These are phyloP conservation scores for Drosophila austrosaltans DNA, from an alignment of 2,888 invertebrate species.

Conservation along the genomic window DNA sequence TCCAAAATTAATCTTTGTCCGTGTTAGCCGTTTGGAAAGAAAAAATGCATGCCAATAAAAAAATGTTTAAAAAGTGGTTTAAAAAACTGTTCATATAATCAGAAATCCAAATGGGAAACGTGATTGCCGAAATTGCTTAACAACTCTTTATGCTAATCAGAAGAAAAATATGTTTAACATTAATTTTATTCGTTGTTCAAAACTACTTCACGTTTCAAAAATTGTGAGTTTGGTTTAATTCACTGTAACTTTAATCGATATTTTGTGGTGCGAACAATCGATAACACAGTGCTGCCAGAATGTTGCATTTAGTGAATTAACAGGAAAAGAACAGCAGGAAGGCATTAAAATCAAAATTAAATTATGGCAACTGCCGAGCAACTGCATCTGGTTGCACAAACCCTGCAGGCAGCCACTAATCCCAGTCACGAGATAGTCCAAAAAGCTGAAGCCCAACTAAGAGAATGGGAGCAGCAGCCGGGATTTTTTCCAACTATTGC, in stretches of 20 bases:
- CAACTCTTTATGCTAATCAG: too few species aligned
- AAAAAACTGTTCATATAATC: too few species aligned
- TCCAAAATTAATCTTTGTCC: too few species aligned
- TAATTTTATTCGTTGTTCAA: too few species aligned
- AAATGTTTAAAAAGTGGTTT: too few species aligned
- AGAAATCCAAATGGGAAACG: too few species aligned
- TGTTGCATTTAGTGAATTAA: not conserved
- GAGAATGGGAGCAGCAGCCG: conserved; percentile 94
- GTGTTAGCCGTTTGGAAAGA: too few species aligned
- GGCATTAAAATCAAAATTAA: conserved; percentile 9
- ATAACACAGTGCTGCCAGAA: not conserved
- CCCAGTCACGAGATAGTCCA: conserved; percentile 93
- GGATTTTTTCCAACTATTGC: conserved; percentile 94
- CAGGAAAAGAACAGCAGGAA: conserved; percentile 1
- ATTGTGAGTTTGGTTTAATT: too few species aligned
- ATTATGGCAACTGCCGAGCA: conserved; percentile 79
- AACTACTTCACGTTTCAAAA: too few species aligned
- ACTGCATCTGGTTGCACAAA: conserved; percentile 82
- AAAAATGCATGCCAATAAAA: too few species aligned
- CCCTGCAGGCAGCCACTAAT: conserved; percentile 92
- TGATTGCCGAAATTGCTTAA: too few species aligned
- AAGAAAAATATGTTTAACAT: too few species aligned
- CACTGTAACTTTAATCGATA: not conserved
- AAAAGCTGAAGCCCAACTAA: conserved; percentile 93
- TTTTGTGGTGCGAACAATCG: not conserved